phyloP scores from a whole-genome alignment of 2,113 vertebrate genomes.

The Bufo gargarizans region DNA sequence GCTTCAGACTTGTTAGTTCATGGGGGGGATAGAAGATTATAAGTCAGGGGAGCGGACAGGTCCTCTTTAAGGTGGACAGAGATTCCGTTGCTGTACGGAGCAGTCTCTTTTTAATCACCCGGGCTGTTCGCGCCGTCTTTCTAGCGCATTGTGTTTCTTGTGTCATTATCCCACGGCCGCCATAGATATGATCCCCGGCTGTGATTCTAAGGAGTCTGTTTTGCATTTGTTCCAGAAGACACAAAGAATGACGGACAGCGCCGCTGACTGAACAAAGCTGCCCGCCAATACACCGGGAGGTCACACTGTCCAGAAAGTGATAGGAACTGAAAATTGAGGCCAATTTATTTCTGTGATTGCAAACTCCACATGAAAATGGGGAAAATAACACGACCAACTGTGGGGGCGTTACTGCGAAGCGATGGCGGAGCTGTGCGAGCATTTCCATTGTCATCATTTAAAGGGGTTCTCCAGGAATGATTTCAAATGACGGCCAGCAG shows the following conservation, averaged over 20 bases:
- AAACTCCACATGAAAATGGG: not conserved
- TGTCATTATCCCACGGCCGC: not conserved
- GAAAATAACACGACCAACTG: not conserved
- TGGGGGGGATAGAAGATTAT: no score
- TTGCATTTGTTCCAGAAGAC: not conserved
- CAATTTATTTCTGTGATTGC: not conserved
- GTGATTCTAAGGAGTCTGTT: not conserved
- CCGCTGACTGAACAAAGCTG: not conserved
- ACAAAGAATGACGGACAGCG: not conserved
- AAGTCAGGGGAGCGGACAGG: no score
- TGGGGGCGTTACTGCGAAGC: not conserved
- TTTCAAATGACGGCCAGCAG: no score
- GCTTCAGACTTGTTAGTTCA: no score
- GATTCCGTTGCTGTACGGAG: not conserved
- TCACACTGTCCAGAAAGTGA: not conserved
- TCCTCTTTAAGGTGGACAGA: no score
- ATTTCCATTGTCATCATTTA: not conserved
- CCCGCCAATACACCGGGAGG: not conserved
- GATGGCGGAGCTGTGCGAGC: not conserved
- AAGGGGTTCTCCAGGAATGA: no score
- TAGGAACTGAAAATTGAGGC: not conserved
- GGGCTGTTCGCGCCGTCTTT: not conserved
- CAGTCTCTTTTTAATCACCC: not conserved
- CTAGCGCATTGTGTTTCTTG: not conserved
- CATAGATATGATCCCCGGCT: not conserved